phyloP scores from a whole-genome alignment of 1,140 invertebrate genomes.

The Coptotermes formosanus region DNA sequence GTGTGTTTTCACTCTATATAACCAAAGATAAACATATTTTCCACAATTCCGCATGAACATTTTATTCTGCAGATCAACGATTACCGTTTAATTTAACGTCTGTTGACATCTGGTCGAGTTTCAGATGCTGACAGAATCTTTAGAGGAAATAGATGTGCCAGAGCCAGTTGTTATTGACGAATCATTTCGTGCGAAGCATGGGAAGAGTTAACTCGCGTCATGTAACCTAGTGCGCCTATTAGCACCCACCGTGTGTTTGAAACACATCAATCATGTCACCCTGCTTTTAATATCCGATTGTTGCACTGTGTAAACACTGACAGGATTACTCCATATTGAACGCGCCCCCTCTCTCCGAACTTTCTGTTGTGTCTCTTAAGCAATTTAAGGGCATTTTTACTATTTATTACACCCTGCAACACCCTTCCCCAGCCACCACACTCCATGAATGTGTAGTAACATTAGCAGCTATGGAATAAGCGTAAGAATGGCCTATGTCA shows the following conservation, averaged over 20 bases:
- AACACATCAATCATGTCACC: neutral
- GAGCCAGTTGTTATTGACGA: too few species aligned
- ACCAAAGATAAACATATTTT: too few species aligned
- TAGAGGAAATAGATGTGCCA: too few species aligned
- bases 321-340: conserved; percentile 6
- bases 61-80: too few species aligned
- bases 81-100: too few species aligned
- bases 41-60: too few species aligned
- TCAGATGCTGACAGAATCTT: too few species aligned
- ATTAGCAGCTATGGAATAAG: neutral
- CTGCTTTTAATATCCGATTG: conserved; percentile 11
- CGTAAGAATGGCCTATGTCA: neutral
- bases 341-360: neutral
- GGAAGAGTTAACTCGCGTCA: too few species aligned
- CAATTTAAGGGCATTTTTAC: conserved; percentile 19
- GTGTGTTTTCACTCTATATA: too few species aligned
- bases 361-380: neutral
- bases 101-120: too few species aligned
- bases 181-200: too few species aligned
- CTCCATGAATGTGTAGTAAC: conserved; percentile 15
- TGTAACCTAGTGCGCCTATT: neutral
- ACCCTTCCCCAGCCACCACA: neutral
- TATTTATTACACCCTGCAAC: neutral
- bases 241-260: neutral
- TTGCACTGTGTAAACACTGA: conserved; percentile 16